phyloP scores from a whole-genome alignment of 2,888 invertebrate genomes.

The Scotopteryx bipunctaria region DNA sequence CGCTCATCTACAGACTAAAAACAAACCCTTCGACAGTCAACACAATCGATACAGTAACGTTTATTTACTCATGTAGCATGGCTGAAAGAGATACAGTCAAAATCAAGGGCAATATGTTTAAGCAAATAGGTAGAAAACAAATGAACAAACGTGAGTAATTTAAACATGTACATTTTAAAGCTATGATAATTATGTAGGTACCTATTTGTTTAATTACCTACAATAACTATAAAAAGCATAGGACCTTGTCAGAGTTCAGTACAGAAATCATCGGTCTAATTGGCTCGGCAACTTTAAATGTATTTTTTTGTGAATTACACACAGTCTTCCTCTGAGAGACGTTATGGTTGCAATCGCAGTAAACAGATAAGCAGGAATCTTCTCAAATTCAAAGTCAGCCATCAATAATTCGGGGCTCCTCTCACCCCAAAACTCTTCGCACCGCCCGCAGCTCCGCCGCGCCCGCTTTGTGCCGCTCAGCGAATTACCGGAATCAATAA shows the following conservation, averaged over 20 bases:
- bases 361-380: constrained; percentile 39
- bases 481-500: constrained; percentile 61
- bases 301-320: background rate
- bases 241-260: too few species aligned
- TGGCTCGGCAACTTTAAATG: background rate
- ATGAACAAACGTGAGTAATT: too few species aligned
- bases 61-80: constrained; percentile 4
- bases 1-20: constrained; percentile 7
- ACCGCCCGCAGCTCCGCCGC: constrained; percentile 31
- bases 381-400: constrained; percentile 37
- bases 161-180: too few species aligned
- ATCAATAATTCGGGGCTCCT: constrained; percentile 55
- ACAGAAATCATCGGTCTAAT: too few species aligned
- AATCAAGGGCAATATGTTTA: background rate
- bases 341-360: constrained; percentile 29
- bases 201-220: too few species aligned
- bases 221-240: too few species aligned
- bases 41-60: constrained; percentile 19
- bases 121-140: background rate
- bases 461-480: constrained; percentile 46
- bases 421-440: constrained; percentile 40
- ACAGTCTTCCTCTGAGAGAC: background rate
- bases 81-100: constrained; percentile 5
- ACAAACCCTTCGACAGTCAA: constrained; percentile 11
- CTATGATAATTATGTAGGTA: too few species aligned